These are phyloP conservation scores for Crematogaster levior DNA, from an alignment of 2,888 invertebrate species.

Conservation along the genomic window DNA sequence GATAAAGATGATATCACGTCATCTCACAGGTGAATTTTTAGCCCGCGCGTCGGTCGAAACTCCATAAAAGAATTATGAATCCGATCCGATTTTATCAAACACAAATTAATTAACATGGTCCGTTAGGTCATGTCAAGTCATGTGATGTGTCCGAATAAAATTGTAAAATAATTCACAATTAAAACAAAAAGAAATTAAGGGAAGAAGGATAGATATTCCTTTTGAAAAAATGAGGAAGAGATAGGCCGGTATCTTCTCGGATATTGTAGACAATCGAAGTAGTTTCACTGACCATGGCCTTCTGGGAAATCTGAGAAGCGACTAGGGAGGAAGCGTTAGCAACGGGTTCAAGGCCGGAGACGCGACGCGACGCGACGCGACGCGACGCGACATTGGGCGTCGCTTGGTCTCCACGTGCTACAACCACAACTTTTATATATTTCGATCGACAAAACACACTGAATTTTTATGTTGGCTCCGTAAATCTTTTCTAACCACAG, in stretches of 20 bases:
- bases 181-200: not conserved
- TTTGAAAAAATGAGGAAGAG: not conserved
- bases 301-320: slow-evolving; percentile 75
- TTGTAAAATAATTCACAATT: not conserved
- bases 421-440: slow-evolving; percentile 16
- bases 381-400: slow-evolving; percentile 69
- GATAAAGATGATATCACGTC: not conserved
- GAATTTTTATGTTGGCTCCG: not conserved
- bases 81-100: slow-evolving; percentile 24
- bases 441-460: slow-evolving; percentile 11
- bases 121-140: not conserved
- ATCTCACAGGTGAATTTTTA: not conserved
- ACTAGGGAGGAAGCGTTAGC: slow-evolving; percentile 56
- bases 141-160: not conserved
- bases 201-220: not conserved
- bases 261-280: slow-evolving; percentile 61
- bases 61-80: slow-evolving; percentile 30
- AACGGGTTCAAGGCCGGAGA: slow-evolving; percentile 81
- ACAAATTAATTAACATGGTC: not conserved
- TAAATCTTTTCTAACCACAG: not conserved
- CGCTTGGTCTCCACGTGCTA: slow-evolving; percentile 77
- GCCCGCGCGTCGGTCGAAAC: slow-evolving; percentile 12
- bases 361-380: slow-evolving; percentile 51
- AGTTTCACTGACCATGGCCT: slow-evolving; percentile 78
- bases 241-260: not conserved